These are phyloP conservation scores for Otus sunia DNA, from an alignment of 2,113 vertebrate genomes.

Conservation along the genomic window DNA sequence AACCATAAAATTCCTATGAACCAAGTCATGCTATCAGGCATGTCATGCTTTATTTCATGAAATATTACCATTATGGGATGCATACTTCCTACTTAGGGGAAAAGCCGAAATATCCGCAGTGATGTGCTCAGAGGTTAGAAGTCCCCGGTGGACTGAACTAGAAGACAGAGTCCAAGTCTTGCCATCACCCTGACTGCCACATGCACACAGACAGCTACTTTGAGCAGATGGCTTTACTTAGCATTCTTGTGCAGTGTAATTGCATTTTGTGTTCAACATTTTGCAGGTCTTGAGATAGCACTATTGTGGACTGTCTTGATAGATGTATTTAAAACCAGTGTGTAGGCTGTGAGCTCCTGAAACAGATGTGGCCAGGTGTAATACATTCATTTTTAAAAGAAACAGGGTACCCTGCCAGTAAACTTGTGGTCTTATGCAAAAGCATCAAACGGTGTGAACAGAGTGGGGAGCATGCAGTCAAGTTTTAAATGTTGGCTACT, in stretches of 20 bases:
- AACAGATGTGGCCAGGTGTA: neutral
- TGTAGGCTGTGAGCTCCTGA: neutral
- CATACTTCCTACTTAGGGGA: neutral
- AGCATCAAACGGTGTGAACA: neutral
- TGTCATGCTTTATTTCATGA: neutral
- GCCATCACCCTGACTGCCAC: fast-evolving
- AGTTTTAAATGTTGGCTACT: neutral
- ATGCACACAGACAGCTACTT: neutral
- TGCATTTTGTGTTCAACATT: neutral
- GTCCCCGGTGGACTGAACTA: neutral
- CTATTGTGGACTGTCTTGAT: neutral
- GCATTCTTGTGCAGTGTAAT: neutral
- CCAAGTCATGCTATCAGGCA: neutral
- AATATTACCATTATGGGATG: neutral
- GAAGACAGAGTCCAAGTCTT: neutral
- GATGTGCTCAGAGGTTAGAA: neutral
- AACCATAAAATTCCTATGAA: neutral
- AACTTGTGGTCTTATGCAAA: neutral
- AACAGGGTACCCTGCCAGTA: neutral
- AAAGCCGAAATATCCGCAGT: neutral
- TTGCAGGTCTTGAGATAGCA: neutral
- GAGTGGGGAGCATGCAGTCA: neutral
- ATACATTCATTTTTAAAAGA: neutral
- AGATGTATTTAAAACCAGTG: neutral
- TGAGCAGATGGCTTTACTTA: neutral